Conservation (phyloP, 2,113 vertebrate genomes). For the crab-eating macaque (Macaca fascicularis) region DNA sequence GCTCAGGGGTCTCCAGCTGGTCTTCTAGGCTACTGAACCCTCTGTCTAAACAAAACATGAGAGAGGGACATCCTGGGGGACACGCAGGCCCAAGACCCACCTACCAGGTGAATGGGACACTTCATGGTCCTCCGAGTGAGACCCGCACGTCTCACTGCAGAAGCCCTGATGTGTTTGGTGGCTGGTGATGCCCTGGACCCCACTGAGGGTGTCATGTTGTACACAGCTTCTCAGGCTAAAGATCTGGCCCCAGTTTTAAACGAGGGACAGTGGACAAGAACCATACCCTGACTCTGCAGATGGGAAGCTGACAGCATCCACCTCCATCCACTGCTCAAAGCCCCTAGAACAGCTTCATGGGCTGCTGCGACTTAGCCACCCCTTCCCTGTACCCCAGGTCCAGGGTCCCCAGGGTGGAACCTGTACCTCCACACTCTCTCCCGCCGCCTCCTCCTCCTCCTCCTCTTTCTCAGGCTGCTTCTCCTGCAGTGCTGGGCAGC, state of each 20-base stretch:
- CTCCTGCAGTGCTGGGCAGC: constrained; percentile 37
- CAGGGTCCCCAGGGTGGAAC: neutral
- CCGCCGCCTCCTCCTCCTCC: neutral
- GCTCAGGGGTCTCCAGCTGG: neutral
- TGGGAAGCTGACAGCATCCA: neutral
- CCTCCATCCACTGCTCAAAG: neutral
- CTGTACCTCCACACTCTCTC: constrained; percentile 59
- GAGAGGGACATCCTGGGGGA: neutral
- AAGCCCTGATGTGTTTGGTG: neutral
- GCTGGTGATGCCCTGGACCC: too few species aligned
- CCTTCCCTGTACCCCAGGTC: neutral
- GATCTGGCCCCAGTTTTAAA: neutral
- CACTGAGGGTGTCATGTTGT: fast-evolving
- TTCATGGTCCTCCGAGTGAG: neutral
- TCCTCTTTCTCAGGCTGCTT: constrained; percentile 73
- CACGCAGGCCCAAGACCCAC: neutral
- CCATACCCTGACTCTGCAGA: neutral
- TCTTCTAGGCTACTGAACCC: neutral
- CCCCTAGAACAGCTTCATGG: neutral
- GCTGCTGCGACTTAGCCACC: too few species aligned
- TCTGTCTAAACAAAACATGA: neutral
- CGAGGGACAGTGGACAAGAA: neutral
- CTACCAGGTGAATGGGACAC: neutral
- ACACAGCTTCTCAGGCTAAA: neutral
- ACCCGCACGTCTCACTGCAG: fast-evolving